Conservation (phyloP, 2,797 vertebrate genomes). For the Micrastur ruficollis region DNA sequence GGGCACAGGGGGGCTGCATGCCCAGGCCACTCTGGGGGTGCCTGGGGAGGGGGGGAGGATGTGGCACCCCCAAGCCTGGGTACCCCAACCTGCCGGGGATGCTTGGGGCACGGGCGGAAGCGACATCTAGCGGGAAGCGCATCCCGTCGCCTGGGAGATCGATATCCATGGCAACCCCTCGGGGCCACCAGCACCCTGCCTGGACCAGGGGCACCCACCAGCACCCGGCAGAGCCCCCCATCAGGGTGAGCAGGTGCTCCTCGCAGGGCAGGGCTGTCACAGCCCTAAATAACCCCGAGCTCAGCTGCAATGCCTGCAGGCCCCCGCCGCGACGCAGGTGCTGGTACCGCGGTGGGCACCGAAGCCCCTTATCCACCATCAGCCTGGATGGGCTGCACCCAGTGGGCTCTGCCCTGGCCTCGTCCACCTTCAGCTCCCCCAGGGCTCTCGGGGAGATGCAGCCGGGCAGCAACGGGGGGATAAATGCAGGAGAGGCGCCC, state of each 20-base stretch:
- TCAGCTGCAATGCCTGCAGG: fast-evolving
- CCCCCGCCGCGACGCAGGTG: fast-evolving
- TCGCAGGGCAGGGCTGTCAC: not conserved
- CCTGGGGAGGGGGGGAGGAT: fast-evolving
- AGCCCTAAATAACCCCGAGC: fast-evolving
- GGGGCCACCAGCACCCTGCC: not conserved
- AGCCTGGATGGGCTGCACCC: not conserved
- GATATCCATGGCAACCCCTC: not conserved
- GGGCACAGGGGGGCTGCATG: not conserved
- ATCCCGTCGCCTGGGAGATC: not conserved
- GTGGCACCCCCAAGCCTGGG: not conserved
- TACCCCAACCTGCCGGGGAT: not conserved
- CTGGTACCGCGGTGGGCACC: not conserved
- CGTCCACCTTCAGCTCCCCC: not conserved
- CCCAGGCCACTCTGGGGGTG: too few relatives aligned
- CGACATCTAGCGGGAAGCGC: constrained; percentile 49
- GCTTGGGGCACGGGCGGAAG: not conserved
- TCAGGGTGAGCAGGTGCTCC: fast-evolving
- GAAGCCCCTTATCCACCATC: not conserved
- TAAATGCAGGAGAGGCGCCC: not conserved
- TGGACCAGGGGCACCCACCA: not conserved
- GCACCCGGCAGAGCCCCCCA: fast-evolving
- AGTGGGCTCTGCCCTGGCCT: not conserved
- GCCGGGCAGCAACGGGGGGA: fast-evolving
- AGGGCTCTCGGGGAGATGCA: fast-evolving